Evolutionary conservation across 2,888 invertebrate species (phyloP).

Genomic region (Hanleya hanleyi): DNA sequence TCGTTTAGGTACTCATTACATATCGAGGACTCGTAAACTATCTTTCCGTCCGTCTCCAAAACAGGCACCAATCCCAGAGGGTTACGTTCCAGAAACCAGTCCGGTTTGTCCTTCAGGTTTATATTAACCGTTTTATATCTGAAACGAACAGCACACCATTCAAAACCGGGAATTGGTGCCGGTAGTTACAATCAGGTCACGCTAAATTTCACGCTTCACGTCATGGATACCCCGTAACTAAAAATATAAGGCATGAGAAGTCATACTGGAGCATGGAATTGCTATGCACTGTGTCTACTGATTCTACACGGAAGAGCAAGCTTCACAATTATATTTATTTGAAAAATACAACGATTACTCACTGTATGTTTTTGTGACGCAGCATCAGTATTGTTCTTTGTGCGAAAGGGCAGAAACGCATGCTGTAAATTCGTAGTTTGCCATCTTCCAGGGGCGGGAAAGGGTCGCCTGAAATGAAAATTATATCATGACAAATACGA

Average conservation of each 20-base stretch:
- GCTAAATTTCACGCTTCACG: no score
- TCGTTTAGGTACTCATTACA: constrained; percentile 78
- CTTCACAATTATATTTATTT: no score
- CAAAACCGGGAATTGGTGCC: no score
- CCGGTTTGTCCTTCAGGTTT: constrained; percentile 75
- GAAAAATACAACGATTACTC: no score
- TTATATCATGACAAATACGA: no score
- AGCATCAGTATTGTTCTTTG: constrained; percentile 75
- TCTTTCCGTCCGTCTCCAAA: constrained; percentile 74
- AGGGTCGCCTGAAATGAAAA: constrained; percentile 38
- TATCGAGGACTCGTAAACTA: constrained; percentile 77
- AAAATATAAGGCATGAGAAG: no score
- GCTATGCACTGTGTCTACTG: no score
- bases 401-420: constrained; percentile 75
- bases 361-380: constrained; percentile 73
- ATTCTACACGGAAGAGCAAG: no score
- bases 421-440: constrained; percentile 63
- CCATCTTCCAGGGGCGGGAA: constrained; percentile 47
- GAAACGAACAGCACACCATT: constrained; percentile 12
- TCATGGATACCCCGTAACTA: no score
- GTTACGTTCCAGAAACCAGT: constrained; percentile 75
- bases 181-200: no score
- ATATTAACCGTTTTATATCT: constrained; percentile 76
- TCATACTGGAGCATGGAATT: no score
- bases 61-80: constrained; percentile 75